Conservation (phyloP, 1,140 invertebrate species). For the Ceratosolen solmsi region DNA sequence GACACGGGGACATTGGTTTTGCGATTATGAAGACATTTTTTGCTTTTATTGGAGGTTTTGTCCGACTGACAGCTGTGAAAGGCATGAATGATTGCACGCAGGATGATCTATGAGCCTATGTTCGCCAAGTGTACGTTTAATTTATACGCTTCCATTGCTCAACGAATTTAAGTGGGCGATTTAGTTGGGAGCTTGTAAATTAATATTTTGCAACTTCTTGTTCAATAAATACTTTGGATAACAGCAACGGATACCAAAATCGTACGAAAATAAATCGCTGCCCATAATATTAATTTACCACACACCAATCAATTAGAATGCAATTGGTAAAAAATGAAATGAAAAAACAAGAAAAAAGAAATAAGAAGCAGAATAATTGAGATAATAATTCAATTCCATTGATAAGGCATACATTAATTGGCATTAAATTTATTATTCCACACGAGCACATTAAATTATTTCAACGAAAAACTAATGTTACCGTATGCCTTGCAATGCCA, state of each 20-base stretch:
- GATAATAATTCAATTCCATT: background rate
- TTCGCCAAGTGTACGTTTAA: background rate
- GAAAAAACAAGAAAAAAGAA: too few relatives aligned
- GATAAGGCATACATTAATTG: background rate
- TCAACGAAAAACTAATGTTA: background rate
- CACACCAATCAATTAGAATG: background rate
- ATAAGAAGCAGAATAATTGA: background rate
- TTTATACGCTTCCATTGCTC: background rate
- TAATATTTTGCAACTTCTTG: background rate
- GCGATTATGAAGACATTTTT: constrained; percentile 38
- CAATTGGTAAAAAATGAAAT: background rate
- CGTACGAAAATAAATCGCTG: background rate
- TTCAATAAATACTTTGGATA: background rate
- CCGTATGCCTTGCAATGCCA: background rate
- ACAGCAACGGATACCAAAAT: background rate
- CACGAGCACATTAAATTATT: background rate
- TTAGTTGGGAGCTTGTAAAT: background rate
- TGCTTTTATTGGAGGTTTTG: constrained; percentile 38
- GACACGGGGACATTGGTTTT: constrained; percentile 26
- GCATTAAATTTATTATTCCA: background rate
- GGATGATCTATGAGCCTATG: constrained; percentile 30
- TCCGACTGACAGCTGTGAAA: constrained; percentile 25
- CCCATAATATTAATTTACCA: background rate
- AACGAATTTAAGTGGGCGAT: constrained; percentile 2
- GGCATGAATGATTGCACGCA: constrained; percentile 3